Conservation (phyloP, 2,113 vertebrate species). For the Gallinago undulata region DNA sequence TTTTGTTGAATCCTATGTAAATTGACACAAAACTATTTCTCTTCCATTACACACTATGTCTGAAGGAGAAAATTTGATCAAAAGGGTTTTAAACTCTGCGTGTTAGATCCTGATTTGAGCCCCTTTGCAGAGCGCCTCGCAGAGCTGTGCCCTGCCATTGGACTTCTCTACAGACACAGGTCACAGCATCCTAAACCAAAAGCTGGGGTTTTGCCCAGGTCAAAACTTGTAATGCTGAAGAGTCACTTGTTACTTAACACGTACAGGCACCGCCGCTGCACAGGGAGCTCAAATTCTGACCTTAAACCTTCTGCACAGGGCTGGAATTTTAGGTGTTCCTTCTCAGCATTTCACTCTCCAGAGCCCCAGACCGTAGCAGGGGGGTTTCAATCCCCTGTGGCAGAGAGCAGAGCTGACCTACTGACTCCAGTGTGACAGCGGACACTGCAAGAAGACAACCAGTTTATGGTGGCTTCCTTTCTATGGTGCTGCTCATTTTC, state of each 20-base stretch:
- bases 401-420: background rate
- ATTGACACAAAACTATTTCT: background rate
- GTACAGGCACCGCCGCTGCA: background rate
- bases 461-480: background rate
- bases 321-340: background rate
- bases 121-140: background rate
- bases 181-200: background rate
- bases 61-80: background rate
- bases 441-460: background rate
- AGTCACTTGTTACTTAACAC: background rate
- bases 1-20: constrained; percentile 7
- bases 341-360: background rate
- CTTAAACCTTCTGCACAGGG: background rate
- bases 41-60: background rate
- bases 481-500: background rate
- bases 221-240: background rate
- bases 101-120: background rate
- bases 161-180: background rate
- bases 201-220: background rate
- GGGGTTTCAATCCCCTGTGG: background rate
- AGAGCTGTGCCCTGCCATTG: background rate
- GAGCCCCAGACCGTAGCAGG: background rate
- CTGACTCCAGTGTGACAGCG: background rate
- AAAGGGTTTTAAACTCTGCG: background rate
- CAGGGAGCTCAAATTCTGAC: background rate